Evolutionary conservation across 2,797 vertebrate genomes (phyloP).

Genomic region (Typhlichthys eigenmanni): DNA sequence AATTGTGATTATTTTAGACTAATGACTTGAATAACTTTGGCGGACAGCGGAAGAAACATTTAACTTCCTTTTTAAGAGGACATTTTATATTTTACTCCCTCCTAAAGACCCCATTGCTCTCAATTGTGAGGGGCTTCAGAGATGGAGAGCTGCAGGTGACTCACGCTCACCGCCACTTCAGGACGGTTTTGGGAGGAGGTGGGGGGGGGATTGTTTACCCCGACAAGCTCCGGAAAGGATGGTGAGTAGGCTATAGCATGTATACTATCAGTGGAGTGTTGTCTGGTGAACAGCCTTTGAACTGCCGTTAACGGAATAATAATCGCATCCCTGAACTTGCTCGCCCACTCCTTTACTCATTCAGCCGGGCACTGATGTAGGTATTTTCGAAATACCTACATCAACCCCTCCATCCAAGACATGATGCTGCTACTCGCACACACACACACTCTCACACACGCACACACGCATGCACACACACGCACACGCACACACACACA

Average conservation of each 20-base stretch:
- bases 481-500: conserved; percentile 13
- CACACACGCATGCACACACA: conserved; percentile 17
- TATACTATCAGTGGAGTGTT: conserved; percentile 11
- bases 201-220: conserved; percentile 23
- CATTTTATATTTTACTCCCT: conserved; percentile 17
- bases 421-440: conserved; percentile 15
- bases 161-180: conserved; percentile 40
- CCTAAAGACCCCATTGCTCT: conserved; percentile 17
- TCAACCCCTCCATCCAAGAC: conserved; percentile 23
- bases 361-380: too few species aligned
- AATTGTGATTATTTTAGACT: not conserved
- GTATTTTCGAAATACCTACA: not conserved
- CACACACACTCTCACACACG: conserved; percentile 24
- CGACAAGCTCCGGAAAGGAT: conserved; percentile 51
- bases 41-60: conserved; percentile 19
- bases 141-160: conserved; percentile 72
- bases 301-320: not conserved
- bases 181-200: conserved; percentile 36
- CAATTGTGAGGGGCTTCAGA: conserved; percentile 20
- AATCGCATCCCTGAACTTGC: not conserved
- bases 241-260: conserved; percentile 61
- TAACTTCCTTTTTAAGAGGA: conserved; percentile 9
- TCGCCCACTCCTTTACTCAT: not conserved
- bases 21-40: conserved; percentile 52
- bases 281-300: conserved; percentile 3